phyloP scores from a whole-genome alignment of 2,888 invertebrate species.

The Rhamnusium bicolor region DNA sequence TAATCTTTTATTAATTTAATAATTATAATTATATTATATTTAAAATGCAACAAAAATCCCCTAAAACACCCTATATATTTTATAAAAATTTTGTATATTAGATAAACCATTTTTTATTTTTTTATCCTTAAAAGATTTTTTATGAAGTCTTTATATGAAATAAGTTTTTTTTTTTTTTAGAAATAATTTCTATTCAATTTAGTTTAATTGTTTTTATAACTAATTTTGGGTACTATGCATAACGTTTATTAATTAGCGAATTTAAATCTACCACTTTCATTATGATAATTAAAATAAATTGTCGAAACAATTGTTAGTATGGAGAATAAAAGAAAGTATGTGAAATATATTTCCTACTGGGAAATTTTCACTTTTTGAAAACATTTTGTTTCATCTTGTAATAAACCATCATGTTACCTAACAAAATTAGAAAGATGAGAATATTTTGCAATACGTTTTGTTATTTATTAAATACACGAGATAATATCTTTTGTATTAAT shows the following conservation, averaged over 20 bases:
- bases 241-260: constrained; percentile 25
- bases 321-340: constrained; percentile 62
- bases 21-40: no score
- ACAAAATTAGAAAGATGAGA: constrained; percentile 1
- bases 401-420: neutral
- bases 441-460: constrained; percentile 9
- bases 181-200: neutral
- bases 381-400: constrained; percentile 7
- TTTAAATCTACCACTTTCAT: constrained; percentile 60
- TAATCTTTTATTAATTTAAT: no score
- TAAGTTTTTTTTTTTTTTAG: no score
- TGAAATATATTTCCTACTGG: constrained; percentile 56
- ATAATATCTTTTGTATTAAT: neutral
- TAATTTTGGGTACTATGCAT: neutral
- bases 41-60: no score
- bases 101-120: no score
- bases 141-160: no score
- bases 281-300: constrained; percentile 62
- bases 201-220: neutral
- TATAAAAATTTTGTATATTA: no score
- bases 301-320: constrained; percentile 59
- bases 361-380: constrained; percentile 61
- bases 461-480: neutral
- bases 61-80: no score
- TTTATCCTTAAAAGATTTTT: no score